Base-by-base conservation (phyloP, 2,797 vertebrate species). In the Siniperca undulata region DNA sequence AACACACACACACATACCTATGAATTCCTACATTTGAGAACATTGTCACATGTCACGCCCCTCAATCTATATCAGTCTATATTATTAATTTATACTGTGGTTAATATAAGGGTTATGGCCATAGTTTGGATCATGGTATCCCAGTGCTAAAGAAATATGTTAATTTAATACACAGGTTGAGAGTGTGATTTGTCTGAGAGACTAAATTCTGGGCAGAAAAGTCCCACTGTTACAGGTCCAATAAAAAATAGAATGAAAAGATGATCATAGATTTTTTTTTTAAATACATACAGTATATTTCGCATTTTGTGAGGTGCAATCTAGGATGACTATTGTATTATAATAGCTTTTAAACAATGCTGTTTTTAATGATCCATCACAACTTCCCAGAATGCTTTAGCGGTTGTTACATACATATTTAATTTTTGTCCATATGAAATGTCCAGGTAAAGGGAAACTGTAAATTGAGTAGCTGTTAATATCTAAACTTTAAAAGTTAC, bases 391-490 rank as follows among this genome's bases (percentile, higher is more conserved):
- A 50, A 27, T 5, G 1, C 24, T 60, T 60, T n/a, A 59, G 27
- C 3, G 0, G 46, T 34, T 56, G 34, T 46, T 42, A 22, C 9
- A 42, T 14, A 46, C 40, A 46, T 24, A 17, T 34, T 5, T 66
- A 2, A 34, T 53, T 42, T 7, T 30, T 48, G 14, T 11, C 9
- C 3, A 8, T 22, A 40, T 67, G 0, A 79, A 66, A 60, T 61
- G 3, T 55, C 4, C 20, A 52, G 36, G 20, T 60, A 53, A n/a
- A 74, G 2, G n/a, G 17, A 34, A 75, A 40, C 40, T 53, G 24
- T 52, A 74, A 74, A 67, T 30, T 30, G 5, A 30, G 13, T 68
- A 24, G 36, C 48, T 50, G 40, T 64, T 66, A 70, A 64, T 64
- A 50, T 75, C 52, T 30, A 60, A 50, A 65, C 19, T 74, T 50